A percentile compares a stretch with the other conserved stretches of the same genome.
Evolutionary conservation across 23 tunicate genomes (phyloP).

Genomic region (Diplosoma virens): DNA sequence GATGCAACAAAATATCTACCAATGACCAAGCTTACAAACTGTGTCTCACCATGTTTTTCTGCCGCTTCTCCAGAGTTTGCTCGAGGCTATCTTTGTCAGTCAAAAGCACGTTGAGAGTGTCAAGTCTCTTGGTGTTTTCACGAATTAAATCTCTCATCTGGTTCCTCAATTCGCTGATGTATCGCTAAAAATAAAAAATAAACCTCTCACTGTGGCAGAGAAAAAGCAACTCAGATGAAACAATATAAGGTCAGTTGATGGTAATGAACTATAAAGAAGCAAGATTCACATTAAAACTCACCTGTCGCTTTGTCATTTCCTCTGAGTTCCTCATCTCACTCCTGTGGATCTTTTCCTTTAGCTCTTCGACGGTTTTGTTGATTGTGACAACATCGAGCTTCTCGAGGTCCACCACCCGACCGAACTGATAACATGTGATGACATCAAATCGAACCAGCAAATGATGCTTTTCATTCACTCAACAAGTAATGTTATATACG

Average conservation of each 20-base stretch:
- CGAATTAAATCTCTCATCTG: constrained; percentile 58
- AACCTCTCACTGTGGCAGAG: not conserved
- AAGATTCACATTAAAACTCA: constrained; percentile 20
- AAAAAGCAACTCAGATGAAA: not conserved
- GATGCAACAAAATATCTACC: too few relatives aligned
- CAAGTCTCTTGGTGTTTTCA: constrained; percentile 68
- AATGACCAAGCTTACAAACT: too few relatives aligned
- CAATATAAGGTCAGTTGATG: too few relatives aligned
- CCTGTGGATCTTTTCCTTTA: constrained; percentile 70
- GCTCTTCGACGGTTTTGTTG: constrained; percentile 70
- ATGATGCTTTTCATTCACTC: too few relatives aligned
- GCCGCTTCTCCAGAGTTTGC: constrained; percentile 64
- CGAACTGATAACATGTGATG: too few relatives aligned
- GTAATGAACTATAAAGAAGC: too few relatives aligned
- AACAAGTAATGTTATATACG: not conserved
- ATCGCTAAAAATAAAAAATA: constrained; percentile 22
- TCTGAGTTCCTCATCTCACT: constrained; percentile 59
- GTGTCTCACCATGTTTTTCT: constrained; percentile 51
- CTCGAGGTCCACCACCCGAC: constrained; percentile 92
- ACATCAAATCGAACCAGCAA: too few relatives aligned
- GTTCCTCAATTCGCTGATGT: constrained; percentile 53
- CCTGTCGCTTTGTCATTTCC: constrained; percentile 51
- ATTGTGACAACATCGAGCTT: constrained; percentile 70
- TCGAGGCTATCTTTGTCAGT: constrained; percentile 68
- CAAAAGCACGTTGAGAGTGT: constrained; percentile 66